A percentile compares a stretch with the other conserved stretches of the same genome.
These are phyloP conservation scores for Albula goreensis DNA, from an alignment of 2,113 vertebrate genomes.

Conservation along the genomic window DNA sequence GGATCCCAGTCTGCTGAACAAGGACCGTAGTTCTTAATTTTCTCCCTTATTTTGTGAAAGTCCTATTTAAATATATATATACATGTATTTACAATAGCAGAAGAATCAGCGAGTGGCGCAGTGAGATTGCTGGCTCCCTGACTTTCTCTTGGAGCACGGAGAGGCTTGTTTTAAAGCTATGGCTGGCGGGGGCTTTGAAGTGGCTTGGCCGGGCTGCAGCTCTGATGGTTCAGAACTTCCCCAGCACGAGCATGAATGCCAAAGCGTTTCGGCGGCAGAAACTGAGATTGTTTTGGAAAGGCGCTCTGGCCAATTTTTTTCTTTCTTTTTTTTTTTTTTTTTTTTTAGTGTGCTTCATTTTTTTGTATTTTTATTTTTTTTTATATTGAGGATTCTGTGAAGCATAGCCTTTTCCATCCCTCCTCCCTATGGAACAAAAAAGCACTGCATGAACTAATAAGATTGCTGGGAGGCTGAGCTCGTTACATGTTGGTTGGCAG, in stretches of 20 bases:
- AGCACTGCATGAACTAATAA: slow-evolving; percentile 4
- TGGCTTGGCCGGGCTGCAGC: slow-evolving; percentile 56
- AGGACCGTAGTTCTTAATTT: slow-evolving; percentile 9
- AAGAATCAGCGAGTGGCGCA: slow-evolving; percentile 23
- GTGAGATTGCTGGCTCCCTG: slow-evolving; percentile 21
- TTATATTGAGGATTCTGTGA: slow-evolving; percentile 33
- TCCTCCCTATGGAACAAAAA: slow-evolving; percentile 2
- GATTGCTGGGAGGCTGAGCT: slow-evolving; percentile 20
- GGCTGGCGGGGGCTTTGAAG: slow-evolving; percentile 49
- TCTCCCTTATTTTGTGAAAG: background rate
- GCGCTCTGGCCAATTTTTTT: slow-evolving; percentile 39
- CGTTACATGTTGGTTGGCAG: slow-evolving; percentile 11
- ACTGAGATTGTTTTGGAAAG: slow-evolving; percentile 62
- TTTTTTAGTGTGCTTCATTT: slow-evolving; percentile 8
- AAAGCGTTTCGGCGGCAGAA: slow-evolving; percentile 50
- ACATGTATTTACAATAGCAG: slow-evolving; percentile 26
- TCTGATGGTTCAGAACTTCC: slow-evolving; percentile 59
- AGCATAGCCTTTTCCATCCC: slow-evolving; percentile 52
- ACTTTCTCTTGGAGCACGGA: slow-evolving; percentile 21
- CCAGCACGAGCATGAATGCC: slow-evolving; percentile 48
- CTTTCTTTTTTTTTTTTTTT: slow-evolving; percentile 24
- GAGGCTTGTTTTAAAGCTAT: slow-evolving; percentile 24
- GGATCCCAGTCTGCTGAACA: slow-evolving; percentile 10
- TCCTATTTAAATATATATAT: slow-evolving; percentile 9
- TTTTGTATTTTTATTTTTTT: slow-evolving; percentile 34